phyloP scores from a whole-genome alignment of 1,140 invertebrate species.

The Gonioctena quinquepunctata region DNA sequence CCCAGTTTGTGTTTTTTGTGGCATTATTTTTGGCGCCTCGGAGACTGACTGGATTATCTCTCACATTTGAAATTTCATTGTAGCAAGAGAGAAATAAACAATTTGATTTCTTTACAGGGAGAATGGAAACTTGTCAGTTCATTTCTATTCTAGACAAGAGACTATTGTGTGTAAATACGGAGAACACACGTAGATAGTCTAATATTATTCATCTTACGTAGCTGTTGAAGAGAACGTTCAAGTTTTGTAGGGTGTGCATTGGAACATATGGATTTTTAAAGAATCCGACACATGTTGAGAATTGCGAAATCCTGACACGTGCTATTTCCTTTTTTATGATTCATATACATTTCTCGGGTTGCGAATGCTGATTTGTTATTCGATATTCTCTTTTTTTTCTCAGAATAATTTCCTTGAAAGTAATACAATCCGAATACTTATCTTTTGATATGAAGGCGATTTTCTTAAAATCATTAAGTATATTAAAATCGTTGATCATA shows the following conservation, averaged over 20 bases:
- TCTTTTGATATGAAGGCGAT: no score
- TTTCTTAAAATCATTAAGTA: no score
- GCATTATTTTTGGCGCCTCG: no score
- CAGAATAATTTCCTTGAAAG: no score
- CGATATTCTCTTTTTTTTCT: not conserved
- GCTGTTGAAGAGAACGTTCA: not conserved
- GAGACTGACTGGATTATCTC: no score
- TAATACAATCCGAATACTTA: no score
- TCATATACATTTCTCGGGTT: constrained; percentile 6
- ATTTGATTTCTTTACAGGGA: not conserved
- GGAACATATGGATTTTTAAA: not conserved
- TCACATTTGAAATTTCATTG: no score
- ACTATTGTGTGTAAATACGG: not conserved
- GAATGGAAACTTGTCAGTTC: not conserved
- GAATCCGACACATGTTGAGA: not conserved
- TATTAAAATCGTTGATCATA: no score
- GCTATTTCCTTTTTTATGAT: not conserved
- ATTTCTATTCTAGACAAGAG: not conserved
- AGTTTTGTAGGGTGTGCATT: not conserved
- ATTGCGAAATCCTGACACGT: constrained; percentile 1
- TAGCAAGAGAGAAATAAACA: no score
- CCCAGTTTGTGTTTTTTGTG: no score
- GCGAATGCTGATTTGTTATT: not conserved
- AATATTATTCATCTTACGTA: not conserved
- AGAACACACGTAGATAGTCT: not conserved